Evolutionary conservation across 2,888 invertebrate species (phyloP), one percentile per base, ranked within the genome.

Genomic region (Anthrax anthrax): DNA sequence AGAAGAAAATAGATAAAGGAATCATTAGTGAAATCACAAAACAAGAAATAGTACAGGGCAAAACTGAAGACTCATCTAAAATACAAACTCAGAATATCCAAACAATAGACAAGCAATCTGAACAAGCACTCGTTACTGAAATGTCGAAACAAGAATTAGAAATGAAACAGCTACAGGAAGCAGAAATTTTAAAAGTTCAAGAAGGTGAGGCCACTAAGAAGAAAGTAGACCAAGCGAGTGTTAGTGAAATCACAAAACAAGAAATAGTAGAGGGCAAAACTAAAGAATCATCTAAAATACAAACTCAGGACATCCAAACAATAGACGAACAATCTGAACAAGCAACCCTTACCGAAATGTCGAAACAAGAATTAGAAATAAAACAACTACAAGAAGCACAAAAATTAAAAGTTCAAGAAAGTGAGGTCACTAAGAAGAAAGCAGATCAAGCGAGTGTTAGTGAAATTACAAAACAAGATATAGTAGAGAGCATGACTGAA

Each of bases 261-360:
- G 49, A 53, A 16, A 6, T 23, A 8, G 44, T 49, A 40, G 39
- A 48, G 44, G 40, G 49, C 36, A 55, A 46, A 29, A 50, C 52
- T 47, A 38, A 47, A 47, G 50, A 48, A 5, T 56, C 50, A 53
- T 55, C 49, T 6, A 23, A 23, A 23, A 23, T 23, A 51, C 56
- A 51, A 48, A 47, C 44, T 43, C 44, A 52, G 44, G 45, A 52
- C 42, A 9, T 39, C 2, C 4, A 8, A 2, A 3, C 8, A 10
- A 42, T 1, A 3, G 18, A 51, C 29, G 52, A 56, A 39, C 52
- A 41, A 40, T 43, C 51, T 44, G 50, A 50, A 29, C 16, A 46
- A 42, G 36, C 13, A 32, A 46, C 52, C 36, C 37, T 18, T 8
- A 42, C 46, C 2, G 43, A 52, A 38, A 39, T 43, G 10, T 45